Conservation (phyloP, 2,113 vertebrate genomes). For the Struthio camelus region DNA sequence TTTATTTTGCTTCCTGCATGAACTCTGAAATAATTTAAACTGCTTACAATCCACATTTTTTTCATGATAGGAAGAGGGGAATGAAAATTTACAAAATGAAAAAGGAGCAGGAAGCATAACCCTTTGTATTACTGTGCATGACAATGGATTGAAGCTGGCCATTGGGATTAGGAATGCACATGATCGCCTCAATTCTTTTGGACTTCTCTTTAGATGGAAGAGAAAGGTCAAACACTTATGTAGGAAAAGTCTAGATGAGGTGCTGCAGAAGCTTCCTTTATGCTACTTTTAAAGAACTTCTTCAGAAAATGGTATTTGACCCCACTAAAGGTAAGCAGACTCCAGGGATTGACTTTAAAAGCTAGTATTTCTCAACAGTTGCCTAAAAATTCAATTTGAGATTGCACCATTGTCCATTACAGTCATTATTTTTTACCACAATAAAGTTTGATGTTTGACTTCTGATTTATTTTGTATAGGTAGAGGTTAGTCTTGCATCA, state of each 20-base stretch:
- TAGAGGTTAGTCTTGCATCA: background rate
- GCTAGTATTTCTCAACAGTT: constrained; percentile 13
- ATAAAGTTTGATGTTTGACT: background rate
- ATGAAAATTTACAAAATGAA: background rate
- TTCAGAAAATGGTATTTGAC: constrained; percentile 51
- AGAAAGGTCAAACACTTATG: constrained; percentile 19
- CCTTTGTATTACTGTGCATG: background rate
- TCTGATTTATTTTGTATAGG: background rate
- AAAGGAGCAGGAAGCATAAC: background rate
- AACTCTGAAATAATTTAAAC: background rate
- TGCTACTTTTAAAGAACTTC: constrained; percentile 33
- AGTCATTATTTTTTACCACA: background rate
- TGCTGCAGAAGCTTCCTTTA: constrained; percentile 28
- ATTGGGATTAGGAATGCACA: constrained; percentile 22
- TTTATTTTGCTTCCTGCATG: background rate
- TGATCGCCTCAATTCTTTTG: constrained; percentile 1
- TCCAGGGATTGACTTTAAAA: constrained; percentile 28
- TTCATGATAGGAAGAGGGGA: background rate
- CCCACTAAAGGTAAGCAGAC: constrained; percentile 27
- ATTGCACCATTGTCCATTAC: background rate
- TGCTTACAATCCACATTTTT: background rate
- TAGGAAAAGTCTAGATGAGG: constrained; percentile 15
- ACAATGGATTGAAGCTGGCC: background rate
- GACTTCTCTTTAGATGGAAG: background rate
- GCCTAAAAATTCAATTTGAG: background rate